These are phyloP conservation scores for Tipula helvola DNA, from an alignment of 2,888 invertebrate species.

Conservation along the genomic window DNA sequence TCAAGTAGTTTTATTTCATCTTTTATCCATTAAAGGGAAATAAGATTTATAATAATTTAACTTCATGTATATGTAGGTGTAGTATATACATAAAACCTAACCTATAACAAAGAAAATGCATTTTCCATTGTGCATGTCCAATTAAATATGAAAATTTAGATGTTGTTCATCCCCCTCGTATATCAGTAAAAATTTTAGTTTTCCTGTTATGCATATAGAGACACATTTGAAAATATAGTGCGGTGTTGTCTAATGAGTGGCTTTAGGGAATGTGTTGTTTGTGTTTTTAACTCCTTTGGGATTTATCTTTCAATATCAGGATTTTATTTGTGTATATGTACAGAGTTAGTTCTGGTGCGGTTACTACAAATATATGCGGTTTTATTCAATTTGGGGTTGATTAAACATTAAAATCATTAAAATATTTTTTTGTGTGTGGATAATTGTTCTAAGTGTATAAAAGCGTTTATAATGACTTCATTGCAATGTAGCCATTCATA, in stretches of 20 bases:
- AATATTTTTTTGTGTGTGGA: not conserved
- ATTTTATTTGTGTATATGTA: not conserved
- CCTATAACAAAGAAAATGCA: not conserved
- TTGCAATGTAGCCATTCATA: not conserved
- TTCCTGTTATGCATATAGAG: not conserved
- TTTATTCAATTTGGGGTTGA: not conserved
- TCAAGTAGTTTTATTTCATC: not conserved
- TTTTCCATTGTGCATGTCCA: slow-evolving; percentile 4
- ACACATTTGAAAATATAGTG: not conserved
- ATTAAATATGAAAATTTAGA: slow-evolving; percentile 4
- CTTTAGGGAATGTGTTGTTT: not conserved
- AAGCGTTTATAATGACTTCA: not conserved
- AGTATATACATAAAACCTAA: not conserved
- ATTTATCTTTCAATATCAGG: not conserved
- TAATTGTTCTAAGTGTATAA: slow-evolving; percentile 4
- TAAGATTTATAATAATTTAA: not conserved
- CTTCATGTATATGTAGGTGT: not conserved
- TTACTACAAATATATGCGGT: not conserved
- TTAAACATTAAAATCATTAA: not conserved
- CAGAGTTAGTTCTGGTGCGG: not conserved
- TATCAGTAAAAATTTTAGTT: not conserved
- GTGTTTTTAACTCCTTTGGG: not conserved
- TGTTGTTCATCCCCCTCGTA: not conserved
- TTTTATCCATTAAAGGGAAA: not conserved
- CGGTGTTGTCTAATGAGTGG: not conserved